Evolutionary conservation across 2,888 invertebrate species (phyloP), one percentile per base, ranked within the genome.

Genomic region (Ischnus inquisitorius): DNA sequence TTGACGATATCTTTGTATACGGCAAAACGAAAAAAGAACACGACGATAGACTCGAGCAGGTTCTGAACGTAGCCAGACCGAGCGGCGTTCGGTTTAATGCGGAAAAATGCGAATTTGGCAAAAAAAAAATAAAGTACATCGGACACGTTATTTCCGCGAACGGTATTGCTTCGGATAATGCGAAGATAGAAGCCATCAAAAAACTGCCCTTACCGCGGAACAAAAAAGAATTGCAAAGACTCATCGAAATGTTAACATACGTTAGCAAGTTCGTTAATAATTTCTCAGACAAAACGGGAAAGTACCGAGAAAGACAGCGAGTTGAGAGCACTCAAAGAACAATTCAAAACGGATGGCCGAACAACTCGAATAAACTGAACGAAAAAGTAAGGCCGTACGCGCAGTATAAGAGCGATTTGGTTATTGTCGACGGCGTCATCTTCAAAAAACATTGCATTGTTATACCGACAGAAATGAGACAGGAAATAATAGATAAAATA

Each of bases 191-290:
- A 74, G 88, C 88, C 10, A 87, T 90, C n/a, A 51, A 65, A 78
- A 67, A 85, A 16, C 79, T 87, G 51, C 74, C 78, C 5, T 28
- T 65, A 19, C 88, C 88, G 10, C 80, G 57, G 19, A 80, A 83
- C 69, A 65, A 60, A 14, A 86, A 86, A 72, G 85, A 87, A 48
- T 57, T 90, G 2, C 78, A 85, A 46, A 84, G 84, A 79, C 83
- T 90, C 48, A 68, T 90, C 19, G 90, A 90, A 2, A 87, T 90
- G 76, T 51, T 88, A 19, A 88, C 84, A 16, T 91, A 90, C 81
- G 43, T 91, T 6, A 67, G 85, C 10, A 89, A 87, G 65, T 91
- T 89, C 76, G 87, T 92, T 6, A 87, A 87, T 25, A 86, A 88
- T 68, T 86, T 90, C 4, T 81, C 89, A 8, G 64, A 82, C 3